A percentile compares a stretch with the other conserved stretches of the same genome.
These are phyloP conservation scores for Tetraodon nigroviridis DNA, from an alignment of 2,113 vertebrate species.

Conservation along the genomic window DNA sequence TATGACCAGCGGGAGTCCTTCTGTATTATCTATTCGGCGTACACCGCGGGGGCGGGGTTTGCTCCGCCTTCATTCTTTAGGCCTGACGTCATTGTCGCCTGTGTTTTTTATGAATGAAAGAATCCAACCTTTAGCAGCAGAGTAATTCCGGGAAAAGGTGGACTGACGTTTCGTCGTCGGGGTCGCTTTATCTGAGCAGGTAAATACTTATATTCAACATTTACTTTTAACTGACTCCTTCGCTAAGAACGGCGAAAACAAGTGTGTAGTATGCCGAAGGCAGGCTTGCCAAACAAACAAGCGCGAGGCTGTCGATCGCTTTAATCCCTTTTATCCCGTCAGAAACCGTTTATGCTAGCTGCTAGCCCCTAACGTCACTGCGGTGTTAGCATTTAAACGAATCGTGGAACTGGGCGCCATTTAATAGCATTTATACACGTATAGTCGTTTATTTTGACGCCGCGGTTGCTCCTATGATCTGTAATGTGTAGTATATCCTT, in stretches of 20 bases:
- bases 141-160: slow-evolving; percentile 84
- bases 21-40: slow-evolving; percentile 73
- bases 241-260: too few relatives aligned
- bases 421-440: neutral
- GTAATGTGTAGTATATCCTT: neutral
- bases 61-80: slow-evolving; percentile 76
- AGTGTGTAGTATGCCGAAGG: slow-evolving; percentile 7
- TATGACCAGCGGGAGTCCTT: slow-evolving; percentile 66
- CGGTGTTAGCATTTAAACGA: slow-evolving; percentile 48
- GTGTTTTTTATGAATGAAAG: slow-evolving; percentile 83
- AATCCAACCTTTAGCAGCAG: slow-evolving; percentile 72
- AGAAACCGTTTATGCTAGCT: slow-evolving; percentile 59
- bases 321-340: slow-evolving; percentile 64
- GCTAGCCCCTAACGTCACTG: slow-evolving; percentile 58
- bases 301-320: slow-evolving; percentile 62
- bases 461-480: too few relatives aligned
- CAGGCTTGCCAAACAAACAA: slow-evolving; percentile 36
- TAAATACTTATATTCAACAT: slow-evolving; percentile 29
- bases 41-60: slow-evolving; percentile 59
- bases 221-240: neutral
- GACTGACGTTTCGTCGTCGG: slow-evolving; percentile 74
- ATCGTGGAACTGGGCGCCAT: slow-evolving; percentile 5
- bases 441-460: too few relatives aligned
- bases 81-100: slow-evolving; percentile 74
- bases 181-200: slow-evolving; percentile 60